Evolutionary conservation across 2,888 invertebrate species (phyloP), one percentile per base, ranked within the genome.

Genomic region (Scrobipalpa atriplicella): DNA sequence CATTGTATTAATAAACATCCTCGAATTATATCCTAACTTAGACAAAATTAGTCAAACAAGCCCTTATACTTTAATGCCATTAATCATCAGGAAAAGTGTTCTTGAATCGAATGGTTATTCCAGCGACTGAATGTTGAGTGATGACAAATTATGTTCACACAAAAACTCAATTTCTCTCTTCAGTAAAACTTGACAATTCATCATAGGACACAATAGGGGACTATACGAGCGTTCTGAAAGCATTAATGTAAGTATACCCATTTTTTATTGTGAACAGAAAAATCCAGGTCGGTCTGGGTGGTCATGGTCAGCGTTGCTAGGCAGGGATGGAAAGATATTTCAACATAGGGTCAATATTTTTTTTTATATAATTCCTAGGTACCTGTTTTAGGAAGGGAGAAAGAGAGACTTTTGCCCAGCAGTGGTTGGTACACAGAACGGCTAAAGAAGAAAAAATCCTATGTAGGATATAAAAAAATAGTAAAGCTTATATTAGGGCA

Each of bases 71-170:
- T 13, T 13, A 43, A 13, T 43, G 5, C 43, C 13, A 43, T 13
- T 43, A 43, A 43, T 13, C 11, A 43, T 11, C 11, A 13, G 21
- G 11, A 19, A 13, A 21, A 13, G 64, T 16, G n/a, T 8, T 56
- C 39, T 65, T 38, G 11, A 16, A 39, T 16, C 54, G 11, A 18
- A 9, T 16, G 11, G 10, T 36, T 29, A 29, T 38, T 21, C 29
- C 7, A 54, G 21, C n/a, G 29, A 36, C 58, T 9, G 13, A 38
- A 29, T 16, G n/a, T n/a, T 5, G 64, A 60, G 63, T 67, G 65
- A 68, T 73, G 73, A 74, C 72, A 73, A 74, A 74, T 74, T 72
- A 71, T 69, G 71, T 65, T 56, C 60, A 21, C 62, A 65, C 66
- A 68, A 66, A 68, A 70, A 66, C 67, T 71, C 70, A 47, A 65